Evolutionary conservation across 2,888 invertebrate genomes (phyloP).

Genomic region (Drosophila stalkeri): DNA sequence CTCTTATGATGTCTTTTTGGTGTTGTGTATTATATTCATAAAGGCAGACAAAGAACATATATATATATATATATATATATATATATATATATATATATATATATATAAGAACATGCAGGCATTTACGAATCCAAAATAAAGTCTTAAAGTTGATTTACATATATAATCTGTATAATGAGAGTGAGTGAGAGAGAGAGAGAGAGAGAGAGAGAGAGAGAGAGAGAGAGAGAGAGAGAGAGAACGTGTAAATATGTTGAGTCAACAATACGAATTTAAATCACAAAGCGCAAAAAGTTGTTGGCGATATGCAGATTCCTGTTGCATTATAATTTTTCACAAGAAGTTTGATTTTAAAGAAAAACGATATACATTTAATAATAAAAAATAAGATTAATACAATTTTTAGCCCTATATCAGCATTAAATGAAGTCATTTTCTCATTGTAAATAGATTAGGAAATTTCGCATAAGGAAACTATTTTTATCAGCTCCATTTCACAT

Average conservation of each 20-base stretch:
- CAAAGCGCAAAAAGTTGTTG: background rate
- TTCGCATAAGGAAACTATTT: background rate
- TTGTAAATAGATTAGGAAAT: background rate
- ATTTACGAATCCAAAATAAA: background rate
- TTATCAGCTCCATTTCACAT: background rate
- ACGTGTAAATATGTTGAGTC: background rate
- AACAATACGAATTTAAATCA: background rate
- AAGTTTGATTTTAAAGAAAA: background rate
- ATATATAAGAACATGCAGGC: background rate
- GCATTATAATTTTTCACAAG: background rate
- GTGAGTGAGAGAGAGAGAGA: too few relatives aligned
- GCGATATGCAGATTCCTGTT: background rate
- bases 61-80: too few relatives aligned
- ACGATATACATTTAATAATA: background rate
- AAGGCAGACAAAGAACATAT: conserved; percentile 1
- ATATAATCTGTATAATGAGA: background rate
- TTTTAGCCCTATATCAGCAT: background rate
- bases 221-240: background rate
- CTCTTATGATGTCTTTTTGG: background rate
- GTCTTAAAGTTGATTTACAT: background rate
- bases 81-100: background rate
- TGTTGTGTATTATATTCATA: background rate
- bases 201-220: background rate
- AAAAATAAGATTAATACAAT: background rate
- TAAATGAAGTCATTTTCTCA: background rate